These are phyloP conservation scores for Montipora foliosa DNA, from an alignment of 64 coral and sea anemone species.

Conservation along the genomic window DNA sequence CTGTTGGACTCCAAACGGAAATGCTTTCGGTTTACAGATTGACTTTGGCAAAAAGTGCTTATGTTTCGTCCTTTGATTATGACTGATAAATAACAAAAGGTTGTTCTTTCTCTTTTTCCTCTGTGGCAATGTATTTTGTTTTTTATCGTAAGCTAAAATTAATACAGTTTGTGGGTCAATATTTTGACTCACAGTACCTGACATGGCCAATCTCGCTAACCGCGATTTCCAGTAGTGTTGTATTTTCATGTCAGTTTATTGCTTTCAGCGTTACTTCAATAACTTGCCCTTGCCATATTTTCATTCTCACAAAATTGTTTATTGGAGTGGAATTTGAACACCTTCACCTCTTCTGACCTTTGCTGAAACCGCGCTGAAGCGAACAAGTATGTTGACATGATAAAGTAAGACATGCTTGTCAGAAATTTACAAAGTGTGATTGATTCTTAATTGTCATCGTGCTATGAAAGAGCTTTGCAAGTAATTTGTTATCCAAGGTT, in stretches of 20 bases:
- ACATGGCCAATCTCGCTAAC: neutral
- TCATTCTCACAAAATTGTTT: neutral
- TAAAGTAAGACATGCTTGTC: neutral
- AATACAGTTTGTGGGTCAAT: neutral
- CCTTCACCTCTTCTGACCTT: slow-evolving; percentile 3
- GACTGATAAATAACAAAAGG: neutral
- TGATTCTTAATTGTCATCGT: no score
- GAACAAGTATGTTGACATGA: neutral
- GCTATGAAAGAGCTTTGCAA: no score
- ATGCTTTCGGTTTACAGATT: neutral
- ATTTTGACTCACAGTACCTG: neutral
- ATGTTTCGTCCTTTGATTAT: neutral
- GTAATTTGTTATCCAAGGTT: no score
- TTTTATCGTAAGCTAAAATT: neutral
- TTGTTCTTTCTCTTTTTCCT: no score
- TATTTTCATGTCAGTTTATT: neutral
- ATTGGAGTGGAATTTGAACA: neutral
- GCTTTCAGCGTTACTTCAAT: neutral
- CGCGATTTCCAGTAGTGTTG: neutral
- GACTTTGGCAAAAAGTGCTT: neutral
- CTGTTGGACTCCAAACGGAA: no score
- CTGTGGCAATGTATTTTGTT: no score
- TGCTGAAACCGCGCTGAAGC: slow-evolving; percentile 30
- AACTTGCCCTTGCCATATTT: neutral
- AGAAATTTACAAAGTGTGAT: neutral